A percentile compares a stretch with the other conserved stretches of the same genome.
Conservation (phyloP, 2,888 invertebrate species). For the Eurytoma adleriae region DNA sequence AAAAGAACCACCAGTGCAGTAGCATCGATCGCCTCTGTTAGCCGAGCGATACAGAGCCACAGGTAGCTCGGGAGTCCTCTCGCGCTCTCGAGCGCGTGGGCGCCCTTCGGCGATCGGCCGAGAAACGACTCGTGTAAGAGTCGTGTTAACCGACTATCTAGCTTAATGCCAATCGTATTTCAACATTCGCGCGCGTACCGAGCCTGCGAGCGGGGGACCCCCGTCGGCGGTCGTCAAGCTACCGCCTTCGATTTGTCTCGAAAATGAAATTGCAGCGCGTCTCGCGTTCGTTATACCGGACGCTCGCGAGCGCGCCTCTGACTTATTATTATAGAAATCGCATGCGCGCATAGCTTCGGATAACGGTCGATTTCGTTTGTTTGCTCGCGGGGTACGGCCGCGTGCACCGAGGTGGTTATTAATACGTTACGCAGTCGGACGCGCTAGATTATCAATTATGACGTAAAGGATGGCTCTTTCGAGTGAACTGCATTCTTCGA, state of each 20-base stretch:
- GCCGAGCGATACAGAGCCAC: conserved; percentile 47
- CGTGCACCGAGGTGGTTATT: no score
- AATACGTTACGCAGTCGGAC: no score
- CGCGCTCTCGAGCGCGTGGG: conserved; percentile 57
- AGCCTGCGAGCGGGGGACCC: conserved; percentile 4
- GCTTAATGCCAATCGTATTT: conserved; percentile 64
- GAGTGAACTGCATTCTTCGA: no score
- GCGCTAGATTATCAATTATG: no score
- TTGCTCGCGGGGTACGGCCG: not conserved
- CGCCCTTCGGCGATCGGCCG: conserved; percentile 57
- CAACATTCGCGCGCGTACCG: conserved; percentile 52
- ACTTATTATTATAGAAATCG: conserved; percentile 17
- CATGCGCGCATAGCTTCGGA: no score
- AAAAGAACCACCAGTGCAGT: not conserved
- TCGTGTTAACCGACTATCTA: conserved; percentile 61
- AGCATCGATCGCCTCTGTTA: conserved; percentile 45
- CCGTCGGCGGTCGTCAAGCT: conserved; percentile 3
- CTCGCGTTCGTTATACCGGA: not conserved
- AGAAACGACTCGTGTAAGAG: conserved; percentile 57
- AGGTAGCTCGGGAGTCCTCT: conserved; percentile 1
- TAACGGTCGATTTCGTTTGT: not conserved
- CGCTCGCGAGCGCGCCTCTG: not conserved
- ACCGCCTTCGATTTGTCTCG: conserved; percentile 27
- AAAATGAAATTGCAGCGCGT: conserved; percentile 18
- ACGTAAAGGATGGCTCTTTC: no score